These are phyloP conservation scores for Spisula solida DNA, from an alignment of 2,888 invertebrate genomes.

Conservation along the genomic window DNA sequence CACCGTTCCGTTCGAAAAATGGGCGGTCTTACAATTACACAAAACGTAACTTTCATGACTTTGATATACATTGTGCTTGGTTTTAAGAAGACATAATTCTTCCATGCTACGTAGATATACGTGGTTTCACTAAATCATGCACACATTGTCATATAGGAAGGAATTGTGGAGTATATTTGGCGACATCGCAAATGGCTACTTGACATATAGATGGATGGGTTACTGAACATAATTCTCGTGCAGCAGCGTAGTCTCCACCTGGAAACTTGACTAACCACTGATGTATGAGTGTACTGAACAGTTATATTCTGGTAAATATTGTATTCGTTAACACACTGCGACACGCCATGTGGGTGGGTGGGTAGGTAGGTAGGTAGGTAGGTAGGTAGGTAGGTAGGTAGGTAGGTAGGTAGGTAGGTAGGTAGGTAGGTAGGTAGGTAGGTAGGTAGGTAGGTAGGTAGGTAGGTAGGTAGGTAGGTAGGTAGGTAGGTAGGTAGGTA, in stretches of 20 bases:
- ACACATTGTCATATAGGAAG: neutral
- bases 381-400: conserved; percentile 12
- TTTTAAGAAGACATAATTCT: no score
- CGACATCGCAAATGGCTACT: neutral
- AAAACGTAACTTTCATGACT: no score
- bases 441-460: conserved; percentile 12
- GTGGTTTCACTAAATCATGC: neutral
- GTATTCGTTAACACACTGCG: neutral
- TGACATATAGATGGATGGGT: neutral
- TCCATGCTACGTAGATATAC: neutral
- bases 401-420: conserved; percentile 12
- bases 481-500: conserved; percentile 12
- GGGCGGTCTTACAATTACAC: no score
- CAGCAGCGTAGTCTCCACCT: no score
- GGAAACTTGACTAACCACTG: neutral
- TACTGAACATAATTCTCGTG: no score
- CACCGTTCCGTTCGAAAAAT: no score
- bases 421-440: conserved; percentile 12
- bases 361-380: conserved; percentile 12
- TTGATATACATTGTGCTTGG: no score
- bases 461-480: conserved; percentile 12
- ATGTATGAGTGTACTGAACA: neutral
- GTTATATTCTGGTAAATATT: neutral
- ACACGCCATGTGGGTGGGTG: neutral
- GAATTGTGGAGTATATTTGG: neutral